These are phyloP conservation scores for Triplophysa siluroides DNA, from an alignment of 2,113 vertebrate species.

Conservation along the genomic window DNA sequence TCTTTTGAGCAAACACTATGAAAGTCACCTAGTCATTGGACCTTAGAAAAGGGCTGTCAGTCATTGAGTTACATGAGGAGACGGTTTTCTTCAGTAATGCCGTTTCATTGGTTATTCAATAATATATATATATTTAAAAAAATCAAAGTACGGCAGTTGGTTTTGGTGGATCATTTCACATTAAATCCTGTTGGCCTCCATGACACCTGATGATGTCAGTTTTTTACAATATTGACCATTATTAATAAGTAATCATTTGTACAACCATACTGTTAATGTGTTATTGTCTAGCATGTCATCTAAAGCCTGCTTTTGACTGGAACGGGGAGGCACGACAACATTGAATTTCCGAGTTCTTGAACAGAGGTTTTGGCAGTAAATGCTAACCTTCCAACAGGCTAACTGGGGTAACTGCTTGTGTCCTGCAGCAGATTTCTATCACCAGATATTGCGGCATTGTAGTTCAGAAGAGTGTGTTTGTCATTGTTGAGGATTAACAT, in stretches of 20 bases:
- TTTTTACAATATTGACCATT: too few relatives aligned
- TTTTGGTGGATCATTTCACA: too few relatives aligned
- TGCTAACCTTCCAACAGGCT: neutral
- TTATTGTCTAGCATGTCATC: too few relatives aligned
- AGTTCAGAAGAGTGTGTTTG: slow-evolving; percentile 35
- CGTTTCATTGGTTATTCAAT: neutral
- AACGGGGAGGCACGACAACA: too few relatives aligned
- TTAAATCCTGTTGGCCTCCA: too few relatives aligned
- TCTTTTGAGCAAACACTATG: neutral
- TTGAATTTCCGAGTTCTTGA: too few relatives aligned
- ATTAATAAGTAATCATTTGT: too few relatives aligned
- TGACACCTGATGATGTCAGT: too few relatives aligned
- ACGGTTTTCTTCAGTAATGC: neutral
- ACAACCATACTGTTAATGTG: too few relatives aligned
- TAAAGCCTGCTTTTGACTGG: too few relatives aligned
- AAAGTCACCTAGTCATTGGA: neutral
- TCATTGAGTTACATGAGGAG: neutral
- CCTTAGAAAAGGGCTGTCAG: neutral
- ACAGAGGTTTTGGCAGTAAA: neutral
- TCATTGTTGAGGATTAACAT: slow-evolving; percentile 41
- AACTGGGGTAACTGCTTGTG: slow-evolving; percentile 23
- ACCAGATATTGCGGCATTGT: slow-evolving; percentile 41
- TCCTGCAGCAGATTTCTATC: slow-evolving; percentile 48
- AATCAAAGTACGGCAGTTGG: too few relatives aligned
- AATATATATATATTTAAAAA: too few relatives aligned